These are phyloP conservation scores for Bombus cullumanus DNA, from an alignment of 1,140 invertebrate species.

Conservation along the genomic window DNA sequence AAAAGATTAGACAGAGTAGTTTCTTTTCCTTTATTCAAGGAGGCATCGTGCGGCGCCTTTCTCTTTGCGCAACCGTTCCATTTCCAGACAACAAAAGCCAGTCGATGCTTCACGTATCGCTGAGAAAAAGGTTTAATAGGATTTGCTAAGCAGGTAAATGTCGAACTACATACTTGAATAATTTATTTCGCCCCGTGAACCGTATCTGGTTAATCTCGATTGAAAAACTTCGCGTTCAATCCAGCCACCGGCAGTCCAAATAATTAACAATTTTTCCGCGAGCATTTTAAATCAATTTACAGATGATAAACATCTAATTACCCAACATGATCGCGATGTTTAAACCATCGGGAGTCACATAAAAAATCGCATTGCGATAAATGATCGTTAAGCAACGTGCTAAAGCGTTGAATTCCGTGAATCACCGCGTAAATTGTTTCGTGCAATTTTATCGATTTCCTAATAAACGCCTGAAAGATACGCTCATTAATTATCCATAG, in stretches of 20 bases:
- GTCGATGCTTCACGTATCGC: constrained; percentile 49
- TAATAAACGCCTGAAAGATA: background rate
- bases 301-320: background rate
- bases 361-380: background rate
- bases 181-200: constrained; percentile 37
- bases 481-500: background rate
- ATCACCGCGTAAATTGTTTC: background rate
- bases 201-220: background rate
- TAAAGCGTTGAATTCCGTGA: too few species aligned
- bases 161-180: constrained; percentile 41
- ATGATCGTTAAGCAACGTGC: background rate
- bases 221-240: constrained; percentile 27
- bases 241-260: background rate
- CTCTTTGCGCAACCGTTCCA: constrained; percentile 58
- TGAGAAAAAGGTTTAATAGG: constrained; percentile 48
- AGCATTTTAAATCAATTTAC: background rate
- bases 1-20: constrained; percentile 54
- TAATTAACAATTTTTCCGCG: constrained; percentile 30
- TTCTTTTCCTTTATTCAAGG: constrained; percentile 57
- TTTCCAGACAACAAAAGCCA: constrained; percentile 56
- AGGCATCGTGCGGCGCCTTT: constrained; percentile 56
- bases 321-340: background rate
- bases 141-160: constrained; percentile 49
- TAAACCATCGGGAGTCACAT: background rate
- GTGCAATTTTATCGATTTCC: background rate